A percentile compares a stretch with the other conserved stretches of the same genome.
phyloP scores from a whole-genome alignment of 2,113 vertebrate species.

The Garra rufa region DNA sequence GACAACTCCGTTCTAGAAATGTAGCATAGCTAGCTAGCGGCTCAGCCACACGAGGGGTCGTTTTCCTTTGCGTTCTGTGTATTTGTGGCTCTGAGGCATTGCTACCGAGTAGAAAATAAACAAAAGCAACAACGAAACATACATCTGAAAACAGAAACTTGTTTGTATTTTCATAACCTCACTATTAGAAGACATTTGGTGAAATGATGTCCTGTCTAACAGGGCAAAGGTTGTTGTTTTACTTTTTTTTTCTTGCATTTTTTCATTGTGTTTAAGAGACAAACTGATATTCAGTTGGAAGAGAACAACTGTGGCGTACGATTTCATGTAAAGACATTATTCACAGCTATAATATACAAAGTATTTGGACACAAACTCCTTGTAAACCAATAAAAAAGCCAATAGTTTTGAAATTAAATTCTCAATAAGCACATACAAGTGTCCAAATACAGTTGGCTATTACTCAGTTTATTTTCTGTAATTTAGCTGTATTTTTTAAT shows the following conservation, averaged over 20 bases:
- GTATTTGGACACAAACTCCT: background rate
- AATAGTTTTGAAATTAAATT: background rate
- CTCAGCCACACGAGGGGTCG: background rate
- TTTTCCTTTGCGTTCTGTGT: slow-evolving; percentile 17
- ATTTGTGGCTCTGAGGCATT: slow-evolving; percentile 10
- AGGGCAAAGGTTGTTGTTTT: background rate
- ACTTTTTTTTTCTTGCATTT: background rate
- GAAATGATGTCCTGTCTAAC: background rate
- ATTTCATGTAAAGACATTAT: background rate
- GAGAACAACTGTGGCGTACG: background rate
- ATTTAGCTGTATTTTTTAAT: background rate
- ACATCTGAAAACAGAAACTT: background rate
- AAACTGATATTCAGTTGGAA: slow-evolving; percentile 41
- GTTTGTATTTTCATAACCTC: slow-evolving; percentile 6
- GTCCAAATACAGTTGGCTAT: background rate
- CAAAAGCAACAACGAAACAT: slow-evolving; percentile 14
- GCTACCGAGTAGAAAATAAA: background rate
- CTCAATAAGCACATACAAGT: background rate
- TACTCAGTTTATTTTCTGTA: background rate
- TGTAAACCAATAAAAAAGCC: background rate
- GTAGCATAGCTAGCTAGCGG: slow-evolving; percentile 45
- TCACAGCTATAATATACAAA: background rate
- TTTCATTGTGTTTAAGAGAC: background rate
- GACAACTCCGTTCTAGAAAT: slow-evolving; percentile 34
- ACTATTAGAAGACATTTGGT: background rate